phyloP scores from a whole-genome alignment of 1,140 invertebrate genomes.

The Pseudomyrmex flavicornis region DNA sequence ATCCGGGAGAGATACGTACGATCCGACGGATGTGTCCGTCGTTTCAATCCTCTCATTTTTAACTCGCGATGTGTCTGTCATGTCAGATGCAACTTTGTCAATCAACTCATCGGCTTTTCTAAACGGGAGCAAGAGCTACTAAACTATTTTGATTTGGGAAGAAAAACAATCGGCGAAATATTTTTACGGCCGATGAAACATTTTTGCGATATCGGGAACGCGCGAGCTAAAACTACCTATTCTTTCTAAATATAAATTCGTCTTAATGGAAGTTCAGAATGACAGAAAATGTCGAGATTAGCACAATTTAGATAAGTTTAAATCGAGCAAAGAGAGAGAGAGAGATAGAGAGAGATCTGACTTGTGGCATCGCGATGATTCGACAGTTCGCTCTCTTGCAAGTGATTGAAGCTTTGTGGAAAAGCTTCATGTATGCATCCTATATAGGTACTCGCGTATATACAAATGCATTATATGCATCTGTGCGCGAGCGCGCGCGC shows the following conservation, averaged over 20 bases:
- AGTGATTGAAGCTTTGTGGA: constrained; percentile 14
- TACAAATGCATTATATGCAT: not conserved
- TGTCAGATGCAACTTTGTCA: not conserved
- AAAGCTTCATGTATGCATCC: not conserved
- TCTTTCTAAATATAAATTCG: not conserved
- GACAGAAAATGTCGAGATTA: not conserved
- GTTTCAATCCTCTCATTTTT: not conserved
- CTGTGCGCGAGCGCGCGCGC: not conserved
- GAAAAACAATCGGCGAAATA: not conserved
- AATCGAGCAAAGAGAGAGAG: not conserved
- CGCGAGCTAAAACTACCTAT: no score
- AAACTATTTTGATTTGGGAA: not conserved
- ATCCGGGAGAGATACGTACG: not conserved
- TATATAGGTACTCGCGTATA: not conserved
- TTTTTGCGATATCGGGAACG: no score
- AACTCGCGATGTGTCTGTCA: no score
- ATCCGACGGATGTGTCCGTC: not conserved
- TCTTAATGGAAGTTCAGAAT: not conserved
- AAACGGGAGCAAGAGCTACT: no score
- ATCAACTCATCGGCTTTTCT: not conserved
- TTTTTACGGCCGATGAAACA: no score
- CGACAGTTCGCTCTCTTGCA: constrained; percentile 9
- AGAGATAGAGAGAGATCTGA: constrained; percentile 1
- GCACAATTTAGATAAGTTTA: not conserved
- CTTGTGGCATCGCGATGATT: constrained; percentile 13